Conservation (phyloP, 2,888 invertebrate genomes). For the Lamellibrachia columna region DNA sequence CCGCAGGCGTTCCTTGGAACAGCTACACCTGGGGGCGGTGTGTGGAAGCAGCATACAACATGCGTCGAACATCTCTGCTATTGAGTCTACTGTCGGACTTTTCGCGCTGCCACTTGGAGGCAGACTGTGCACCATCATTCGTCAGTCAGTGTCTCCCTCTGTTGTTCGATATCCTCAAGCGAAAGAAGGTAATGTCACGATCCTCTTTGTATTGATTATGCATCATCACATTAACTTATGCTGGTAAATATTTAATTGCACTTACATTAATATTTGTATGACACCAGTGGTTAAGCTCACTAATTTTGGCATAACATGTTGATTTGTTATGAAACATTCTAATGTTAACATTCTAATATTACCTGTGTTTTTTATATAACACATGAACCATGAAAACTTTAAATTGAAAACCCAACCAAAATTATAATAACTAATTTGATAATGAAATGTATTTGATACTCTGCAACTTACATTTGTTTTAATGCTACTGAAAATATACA, state of each 20-base stretch:
- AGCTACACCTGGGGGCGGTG: slow-evolving; percentile 93
- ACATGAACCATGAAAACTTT: background rate
- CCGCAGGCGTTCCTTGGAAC: slow-evolving; percentile 83
- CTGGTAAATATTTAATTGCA: background rate
- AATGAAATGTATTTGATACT: no score
- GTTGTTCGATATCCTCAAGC: slow-evolving; percentile 87
- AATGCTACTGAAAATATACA: slow-evolving; percentile 16
- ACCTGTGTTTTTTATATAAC: background rate
- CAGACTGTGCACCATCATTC: slow-evolving; percentile 81
- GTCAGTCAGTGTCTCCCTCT: slow-evolving; percentile 89
- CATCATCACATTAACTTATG: background rate
- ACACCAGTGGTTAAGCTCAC: background rate
- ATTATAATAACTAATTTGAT: no score
- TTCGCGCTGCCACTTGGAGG: slow-evolving; percentile 70
- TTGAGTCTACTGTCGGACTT: slow-evolving; percentile 90
- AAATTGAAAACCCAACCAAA: no score
- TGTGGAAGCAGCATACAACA: slow-evolving; percentile 85
- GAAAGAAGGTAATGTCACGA: slow-evolving; percentile 78
- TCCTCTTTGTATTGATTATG: background rate
- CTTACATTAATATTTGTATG: background rate
- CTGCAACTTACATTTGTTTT: no score
- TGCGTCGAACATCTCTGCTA: slow-evolving; percentile 83
- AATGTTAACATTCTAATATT: background rate
- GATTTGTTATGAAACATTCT: background rate
- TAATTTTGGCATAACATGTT: background rate